Evolutionary conservation across 1,140 invertebrate genomes (phyloP), one percentile per base, ranked within the genome.

Genomic region (Ceratoteleas bidentatus): DNA sequence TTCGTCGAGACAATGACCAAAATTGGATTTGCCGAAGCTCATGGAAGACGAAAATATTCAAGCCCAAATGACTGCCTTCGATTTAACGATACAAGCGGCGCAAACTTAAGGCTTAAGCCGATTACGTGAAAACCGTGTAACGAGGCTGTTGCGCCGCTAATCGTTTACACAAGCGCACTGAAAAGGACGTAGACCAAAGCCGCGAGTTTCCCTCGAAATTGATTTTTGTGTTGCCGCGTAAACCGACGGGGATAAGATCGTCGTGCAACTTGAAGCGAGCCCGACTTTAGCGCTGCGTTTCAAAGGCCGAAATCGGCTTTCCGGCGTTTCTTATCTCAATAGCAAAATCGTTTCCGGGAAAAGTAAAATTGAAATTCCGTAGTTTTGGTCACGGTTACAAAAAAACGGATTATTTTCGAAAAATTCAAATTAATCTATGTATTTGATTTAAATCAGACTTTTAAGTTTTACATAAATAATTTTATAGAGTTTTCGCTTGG

Each of bases 101-200:
- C 49, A 54, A 62, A 50, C 49, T 56, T 54, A 34, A 62, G 14
- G n/a, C 47, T 70, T 57, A 70, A 78, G 60, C 65, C 49, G 65
- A 65, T 78, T 78, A 78, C 66, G 52, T 45, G 75, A 65, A 78
- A 78, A 78, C 60, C 45, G 45, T 78, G 60, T 65, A 70, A 78
- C 64, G 45, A 68, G 73, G 14, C 56, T 68, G 36, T 54, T 69
- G 65, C 52, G 52, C 52, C 60, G 52, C 64, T 64, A 78, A 69
- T 70, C 75, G 74, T 57, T 69, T 50, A 69, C 57, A 77, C 65
- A 64, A 77, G 33, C 50, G 50, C 40, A 47, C 50, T 56, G 58
- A 64, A 73, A 72, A 64, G 54, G 50, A 56, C 36, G 58, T 56
- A 62, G 50, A 57, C 53, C 60, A 64, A 74, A 64, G 11, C 11